Percentiles rank a stretch among this genome's conserved stretches.
These are phyloP conservation scores for Holocentrus rufus DNA, from an alignment of 2,797 vertebrate species.

Conservation along the genomic window DNA sequence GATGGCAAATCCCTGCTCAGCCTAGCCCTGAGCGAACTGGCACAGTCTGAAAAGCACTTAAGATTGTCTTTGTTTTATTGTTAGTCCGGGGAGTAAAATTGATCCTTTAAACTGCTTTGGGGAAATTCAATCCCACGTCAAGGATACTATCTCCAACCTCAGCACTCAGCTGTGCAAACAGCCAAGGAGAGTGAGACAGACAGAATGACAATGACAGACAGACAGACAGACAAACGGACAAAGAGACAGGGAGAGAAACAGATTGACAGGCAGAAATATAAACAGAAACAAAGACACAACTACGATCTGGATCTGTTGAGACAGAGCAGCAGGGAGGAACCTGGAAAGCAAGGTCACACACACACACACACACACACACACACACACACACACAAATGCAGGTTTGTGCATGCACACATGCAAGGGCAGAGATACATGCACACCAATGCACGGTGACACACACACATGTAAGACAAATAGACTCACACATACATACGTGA, in stretches of 20 bases:
- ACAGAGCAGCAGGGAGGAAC: constrained; percentile 47
- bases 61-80: not conserved
- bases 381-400: not conserved
- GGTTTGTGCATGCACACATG: not conserved
- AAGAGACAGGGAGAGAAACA: not conserved
- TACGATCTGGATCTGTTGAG: constrained; percentile 35
- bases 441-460: not conserved
- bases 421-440: constrained; percentile 2
- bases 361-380: constrained; percentile 6
- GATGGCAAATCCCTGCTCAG: not conserved
- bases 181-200: not conserved
- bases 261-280: not conserved
- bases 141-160: not conserved
- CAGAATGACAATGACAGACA: too few relatives aligned
- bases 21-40: constrained; percentile 21
- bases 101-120: not conserved
- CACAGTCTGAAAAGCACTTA: constrained; percentile 1
- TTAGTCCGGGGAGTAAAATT: not conserved
- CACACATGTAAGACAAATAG: not conserved
- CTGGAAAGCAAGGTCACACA: not conserved
- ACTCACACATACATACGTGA: not conserved
- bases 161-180: not conserved
- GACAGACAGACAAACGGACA: constrained; percentile 3
- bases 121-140: not conserved
- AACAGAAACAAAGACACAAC: not conserved